Percentiles rank a stretch among this genome's conserved stretches.
Evolutionary conservation across 2,888 invertebrate species (phyloP).

Genomic region (Cantharis lateralis): DNA sequence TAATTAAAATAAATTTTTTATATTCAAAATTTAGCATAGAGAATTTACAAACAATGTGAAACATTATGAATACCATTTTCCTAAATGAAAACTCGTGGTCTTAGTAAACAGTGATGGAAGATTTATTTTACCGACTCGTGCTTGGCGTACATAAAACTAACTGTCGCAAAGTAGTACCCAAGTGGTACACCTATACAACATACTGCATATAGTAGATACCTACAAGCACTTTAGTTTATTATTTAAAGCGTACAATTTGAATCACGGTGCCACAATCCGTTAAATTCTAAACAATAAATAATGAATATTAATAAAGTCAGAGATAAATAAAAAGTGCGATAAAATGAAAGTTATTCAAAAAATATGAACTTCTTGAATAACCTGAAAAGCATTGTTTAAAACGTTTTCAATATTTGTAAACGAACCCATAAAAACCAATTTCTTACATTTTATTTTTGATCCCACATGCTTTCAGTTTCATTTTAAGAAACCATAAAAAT

Average conservation of each 20-base stretch:
- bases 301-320: background rate
- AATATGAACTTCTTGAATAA: background rate
- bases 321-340: background rate
- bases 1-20: background rate
- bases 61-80: background rate
- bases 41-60: background rate
- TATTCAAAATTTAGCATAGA: background rate
- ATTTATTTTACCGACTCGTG: background rate
- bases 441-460: constrained; percentile 1
- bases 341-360: background rate
- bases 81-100: background rate
- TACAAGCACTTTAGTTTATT: background rate
- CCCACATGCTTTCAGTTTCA: background rate
- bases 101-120: background rate
- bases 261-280: background rate
- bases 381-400: background rate
- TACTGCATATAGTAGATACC: background rate
- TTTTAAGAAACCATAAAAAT: constrained; percentile 4
- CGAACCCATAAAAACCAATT: constrained; percentile 1
- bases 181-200: no score
- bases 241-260: background rate
- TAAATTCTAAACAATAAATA: no score
- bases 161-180: background rate
- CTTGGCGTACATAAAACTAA: background rate
- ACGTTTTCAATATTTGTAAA: constrained; percentile 1